Evolutionary conservation across 2,113 vertebrate genomes (phyloP).

Genomic region (Ornithorhynchus anatinus): DNA sequence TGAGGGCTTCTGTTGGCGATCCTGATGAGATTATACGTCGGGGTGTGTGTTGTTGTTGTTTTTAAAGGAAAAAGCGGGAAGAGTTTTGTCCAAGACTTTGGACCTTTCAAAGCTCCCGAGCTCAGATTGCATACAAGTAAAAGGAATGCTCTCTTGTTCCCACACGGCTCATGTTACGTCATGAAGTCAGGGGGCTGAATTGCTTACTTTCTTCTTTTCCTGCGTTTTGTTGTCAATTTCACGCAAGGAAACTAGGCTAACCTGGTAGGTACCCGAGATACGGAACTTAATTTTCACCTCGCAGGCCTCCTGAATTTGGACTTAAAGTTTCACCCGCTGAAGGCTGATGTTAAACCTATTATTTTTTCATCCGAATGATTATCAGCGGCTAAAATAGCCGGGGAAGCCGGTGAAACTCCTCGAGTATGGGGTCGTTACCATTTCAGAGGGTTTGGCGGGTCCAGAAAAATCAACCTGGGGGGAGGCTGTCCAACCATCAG

Average conservation of each 20-base stretch:
- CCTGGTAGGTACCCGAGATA: background rate
- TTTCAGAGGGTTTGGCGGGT: background rate
- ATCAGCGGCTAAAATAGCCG: constrained; percentile 34
- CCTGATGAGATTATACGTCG: constrained; percentile 57
- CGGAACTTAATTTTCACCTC: constrained; percentile 16
- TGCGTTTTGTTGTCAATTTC: constrained; percentile 55
- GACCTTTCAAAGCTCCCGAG: constrained; percentile 63
- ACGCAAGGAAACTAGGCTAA: constrained; percentile 33
- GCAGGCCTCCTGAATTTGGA: background rate
- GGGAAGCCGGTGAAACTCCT: background rate
- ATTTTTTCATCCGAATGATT: constrained; percentile 11
- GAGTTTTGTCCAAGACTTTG: constrained; percentile 57
- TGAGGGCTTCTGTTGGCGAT: constrained; percentile 66
- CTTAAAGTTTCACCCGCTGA: background rate
- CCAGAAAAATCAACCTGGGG: background rate
- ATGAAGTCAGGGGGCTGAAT: constrained; percentile 41
- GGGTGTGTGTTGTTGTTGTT: background rate
- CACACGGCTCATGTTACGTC: constrained; percentile 78
- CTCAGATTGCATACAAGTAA: constrained; percentile 67
- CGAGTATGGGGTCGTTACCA: background rate
- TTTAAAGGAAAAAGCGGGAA: constrained; percentile 1
- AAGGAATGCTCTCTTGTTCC: constrained; percentile 74
- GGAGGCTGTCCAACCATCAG: background rate
- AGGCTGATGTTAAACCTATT: background rate
- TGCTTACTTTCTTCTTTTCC: constrained; percentile 46